Evolutionary conservation across 2,797 vertebrate species (phyloP).

Genomic region (Pampus argenteus): DNA sequence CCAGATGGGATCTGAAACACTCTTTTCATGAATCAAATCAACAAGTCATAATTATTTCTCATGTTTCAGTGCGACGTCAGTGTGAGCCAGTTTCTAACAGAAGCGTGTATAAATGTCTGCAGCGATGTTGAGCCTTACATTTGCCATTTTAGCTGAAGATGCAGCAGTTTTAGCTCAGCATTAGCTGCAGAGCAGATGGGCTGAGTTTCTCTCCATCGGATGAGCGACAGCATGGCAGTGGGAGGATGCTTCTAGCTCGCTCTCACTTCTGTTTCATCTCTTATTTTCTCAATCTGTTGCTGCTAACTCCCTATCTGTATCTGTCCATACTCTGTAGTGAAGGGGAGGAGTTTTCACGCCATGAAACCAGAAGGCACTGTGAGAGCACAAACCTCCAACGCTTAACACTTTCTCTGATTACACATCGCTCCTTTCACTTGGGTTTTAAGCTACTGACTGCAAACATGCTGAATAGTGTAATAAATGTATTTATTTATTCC

Average conservation of each 20-base stretch:
- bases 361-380: conserved; percentile 30
- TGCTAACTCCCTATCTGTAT: conserved; percentile 31
- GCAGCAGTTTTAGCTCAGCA: conserved; percentile 45
- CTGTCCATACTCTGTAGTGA: conserved; percentile 26
- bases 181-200: conserved; percentile 68
- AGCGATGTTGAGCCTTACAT: conserved; percentile 19
- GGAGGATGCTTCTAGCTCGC: conserved; percentile 61
- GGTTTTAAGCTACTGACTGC: background rate
- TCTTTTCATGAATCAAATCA: conserved; percentile 22
- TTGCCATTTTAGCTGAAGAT: conserved; percentile 31
- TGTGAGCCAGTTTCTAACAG: background rate
- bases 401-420: background rate
- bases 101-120: conserved; percentile 5
- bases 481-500: conserved; percentile 12
- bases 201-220: conserved; percentile 37
- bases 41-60: conserved; percentile 35
- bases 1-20: conserved; percentile 35
- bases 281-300: conserved; percentile 72
- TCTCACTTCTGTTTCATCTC: conserved; percentile 57
- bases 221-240: conserved; percentile 64
- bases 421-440: background rate
- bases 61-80: background rate
- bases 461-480: conserved; percentile 1
- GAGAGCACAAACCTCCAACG: conserved; percentile 31
- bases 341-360: conserved; percentile 40